Evolutionary conservation across 2,113 vertebrate genomes (phyloP).

Genomic region (Indicator indicator): DNA sequence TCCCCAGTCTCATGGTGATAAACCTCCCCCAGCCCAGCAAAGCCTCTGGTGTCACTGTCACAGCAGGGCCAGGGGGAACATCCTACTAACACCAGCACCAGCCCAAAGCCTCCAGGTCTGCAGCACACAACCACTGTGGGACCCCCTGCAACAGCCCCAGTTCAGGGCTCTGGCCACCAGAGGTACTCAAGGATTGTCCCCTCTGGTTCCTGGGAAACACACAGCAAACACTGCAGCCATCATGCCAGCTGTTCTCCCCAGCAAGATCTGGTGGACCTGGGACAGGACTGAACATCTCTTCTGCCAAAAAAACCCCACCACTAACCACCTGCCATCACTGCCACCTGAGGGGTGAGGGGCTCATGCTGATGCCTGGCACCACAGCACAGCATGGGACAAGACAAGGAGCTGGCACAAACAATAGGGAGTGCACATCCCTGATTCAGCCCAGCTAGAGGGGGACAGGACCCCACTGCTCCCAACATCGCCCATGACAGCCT

Average conservation of each 20-base stretch:
- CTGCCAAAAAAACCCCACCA: not conserved
- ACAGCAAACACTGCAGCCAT: fast-evolving
- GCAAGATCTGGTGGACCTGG: fast-evolving
- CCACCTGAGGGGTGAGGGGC: not conserved
- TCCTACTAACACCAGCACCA: not conserved
- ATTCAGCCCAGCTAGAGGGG: not conserved
- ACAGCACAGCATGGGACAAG: fast-evolving
- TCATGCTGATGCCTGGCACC: not conserved
- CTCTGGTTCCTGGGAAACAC: not conserved
- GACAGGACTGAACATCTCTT: not conserved
- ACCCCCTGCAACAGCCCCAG: not conserved
- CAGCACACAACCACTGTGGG: fast-evolving
- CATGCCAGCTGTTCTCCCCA: fast-evolving
- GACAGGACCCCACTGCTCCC: not conserved
- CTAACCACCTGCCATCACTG: not conserved
- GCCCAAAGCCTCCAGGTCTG: not conserved
- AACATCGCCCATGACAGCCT: not conserved
- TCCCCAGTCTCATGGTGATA: not conserved
- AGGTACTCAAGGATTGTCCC: not conserved
- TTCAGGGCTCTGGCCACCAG: not conserved
- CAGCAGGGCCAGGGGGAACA: not conserved
- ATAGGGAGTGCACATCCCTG: not conserved
- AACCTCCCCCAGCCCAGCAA: not conserved
- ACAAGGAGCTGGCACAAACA: not conserved
- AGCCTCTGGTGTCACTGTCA: not conserved